A percentile compares a stretch with the other conserved stretches of the same genome.
Conservation (phyloP, 2,797 vertebrate species). For the Bucorvus abyssinicus region DNA sequence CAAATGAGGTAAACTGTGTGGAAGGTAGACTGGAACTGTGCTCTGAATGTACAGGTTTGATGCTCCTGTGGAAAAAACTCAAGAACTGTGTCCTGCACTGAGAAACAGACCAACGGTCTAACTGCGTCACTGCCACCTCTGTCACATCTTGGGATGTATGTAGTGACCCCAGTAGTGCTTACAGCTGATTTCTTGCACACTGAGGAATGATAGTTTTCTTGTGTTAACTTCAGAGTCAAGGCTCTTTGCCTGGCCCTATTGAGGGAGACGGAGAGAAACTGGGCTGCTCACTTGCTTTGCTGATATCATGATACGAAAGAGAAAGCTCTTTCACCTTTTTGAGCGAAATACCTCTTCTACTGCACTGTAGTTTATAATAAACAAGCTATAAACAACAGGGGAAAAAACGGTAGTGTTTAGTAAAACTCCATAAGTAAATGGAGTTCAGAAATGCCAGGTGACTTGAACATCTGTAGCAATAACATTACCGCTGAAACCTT, state of each 20-base stretch:
- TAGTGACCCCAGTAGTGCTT: neutral
- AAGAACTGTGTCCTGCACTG: neutral
- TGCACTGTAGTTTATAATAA: neutral
- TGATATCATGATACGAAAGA: neutral
- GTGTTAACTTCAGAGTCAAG: neutral
- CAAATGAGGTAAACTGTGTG: neutral
- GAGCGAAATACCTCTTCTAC: neutral
- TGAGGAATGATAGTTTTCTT: neutral
- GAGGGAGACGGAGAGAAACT: neutral
- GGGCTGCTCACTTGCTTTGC: neutral
- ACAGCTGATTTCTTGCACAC: neutral
- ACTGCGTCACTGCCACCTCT: neutral
- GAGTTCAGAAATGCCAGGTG: neutral
- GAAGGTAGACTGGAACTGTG: neutral
- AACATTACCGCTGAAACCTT: neutral
- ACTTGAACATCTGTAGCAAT: neutral
- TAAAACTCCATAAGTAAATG: neutral
- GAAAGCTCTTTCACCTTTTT: neutral
- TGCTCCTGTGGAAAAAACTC: neutral
- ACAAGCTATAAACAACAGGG: neutral
- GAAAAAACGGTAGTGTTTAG: neutral
- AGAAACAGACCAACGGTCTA: neutral
- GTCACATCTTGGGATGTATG: neutral
- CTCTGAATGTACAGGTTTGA: neutral
- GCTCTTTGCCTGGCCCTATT: neutral